phyloP scores from a whole-genome alignment of 2,797 vertebrate genomes.

The Petrocephalus sullivani region DNA sequence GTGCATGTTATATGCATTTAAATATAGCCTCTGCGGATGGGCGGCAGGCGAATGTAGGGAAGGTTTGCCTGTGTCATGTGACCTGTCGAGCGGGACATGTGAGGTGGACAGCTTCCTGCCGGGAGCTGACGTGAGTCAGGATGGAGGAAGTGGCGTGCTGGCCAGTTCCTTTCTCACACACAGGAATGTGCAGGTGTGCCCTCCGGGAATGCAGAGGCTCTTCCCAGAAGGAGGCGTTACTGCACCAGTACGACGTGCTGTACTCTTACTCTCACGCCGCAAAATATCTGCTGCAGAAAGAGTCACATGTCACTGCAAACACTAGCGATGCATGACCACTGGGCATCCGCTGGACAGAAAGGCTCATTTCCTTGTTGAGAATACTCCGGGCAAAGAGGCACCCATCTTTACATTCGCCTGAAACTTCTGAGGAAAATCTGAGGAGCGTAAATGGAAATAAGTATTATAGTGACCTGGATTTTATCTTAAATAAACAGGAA shows the following conservation, averaged over 20 bases:
- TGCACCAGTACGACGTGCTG: not conserved
- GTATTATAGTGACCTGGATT: not conserved
- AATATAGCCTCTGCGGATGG: not conserved
- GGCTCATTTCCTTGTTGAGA: not conserved
- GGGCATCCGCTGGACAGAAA: not conserved
- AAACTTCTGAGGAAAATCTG: not conserved
- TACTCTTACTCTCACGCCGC: not conserved
- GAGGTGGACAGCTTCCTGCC: constrained; percentile 39
- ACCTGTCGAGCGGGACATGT: constrained; percentile 37
- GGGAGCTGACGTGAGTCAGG: constrained; percentile 14
- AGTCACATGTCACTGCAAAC: not conserved
- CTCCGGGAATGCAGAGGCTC: not conserved
- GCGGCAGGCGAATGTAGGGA: constrained; percentile 26
- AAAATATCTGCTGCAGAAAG: not conserved
- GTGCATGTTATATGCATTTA: not conserved
- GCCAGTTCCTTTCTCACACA: not conserved
- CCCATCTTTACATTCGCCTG: not conserved
- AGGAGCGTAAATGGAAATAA: not conserved
- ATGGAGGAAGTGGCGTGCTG: constrained; percentile 29
- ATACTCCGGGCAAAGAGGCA: not conserved
- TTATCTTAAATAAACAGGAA: constrained; percentile 5
- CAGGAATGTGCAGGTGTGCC: not conserved
- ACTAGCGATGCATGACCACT: not conserved
- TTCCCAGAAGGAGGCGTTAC: not conserved
- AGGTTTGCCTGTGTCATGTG: constrained; percentile 36